Percentiles rank a stretch among this genome's conserved stretches.
phyloP scores from a whole-genome alignment of 2,888 invertebrate species.

The Apodemia duryi region DNA sequence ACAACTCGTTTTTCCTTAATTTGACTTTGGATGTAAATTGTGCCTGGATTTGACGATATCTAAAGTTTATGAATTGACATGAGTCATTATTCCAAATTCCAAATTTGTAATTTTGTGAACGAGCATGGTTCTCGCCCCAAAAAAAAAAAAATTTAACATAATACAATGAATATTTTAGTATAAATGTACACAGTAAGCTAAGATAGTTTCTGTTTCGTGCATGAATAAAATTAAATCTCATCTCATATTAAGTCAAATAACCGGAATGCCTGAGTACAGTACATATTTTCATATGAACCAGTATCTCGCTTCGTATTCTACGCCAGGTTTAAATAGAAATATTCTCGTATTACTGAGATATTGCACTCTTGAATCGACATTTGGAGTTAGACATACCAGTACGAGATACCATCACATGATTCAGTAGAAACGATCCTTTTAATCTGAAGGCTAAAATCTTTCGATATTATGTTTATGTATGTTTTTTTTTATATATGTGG shows the following conservation, averaged over 20 bases:
- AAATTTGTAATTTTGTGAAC: too few relatives aligned
- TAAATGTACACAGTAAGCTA: too few relatives aligned
- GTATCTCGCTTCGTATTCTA: neutral
- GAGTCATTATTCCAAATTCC: too few relatives aligned
- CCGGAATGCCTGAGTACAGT: neutral
- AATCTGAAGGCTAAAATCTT: neutral
- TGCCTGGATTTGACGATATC: too few relatives aligned
- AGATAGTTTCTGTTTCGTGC: neutral
- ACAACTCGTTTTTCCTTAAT: too few relatives aligned
- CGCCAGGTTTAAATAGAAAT: neutral
- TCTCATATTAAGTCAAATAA: neutral
- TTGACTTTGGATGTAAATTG: too few relatives aligned
- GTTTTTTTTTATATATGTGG: too few relatives aligned
- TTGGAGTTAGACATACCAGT: neutral
- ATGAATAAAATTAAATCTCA: neutral
- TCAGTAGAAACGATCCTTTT: neutral
- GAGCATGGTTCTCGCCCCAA: too few relatives aligned
- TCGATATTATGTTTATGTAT: too few relatives aligned
- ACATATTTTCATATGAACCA: neutral
- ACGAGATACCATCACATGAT: neutral
- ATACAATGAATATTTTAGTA: too few relatives aligned
- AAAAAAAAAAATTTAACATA: too few relatives aligned
- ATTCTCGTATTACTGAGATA: conserved; percentile 2
- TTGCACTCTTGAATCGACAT: neutral
- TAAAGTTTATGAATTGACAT: too few relatives aligned